Base-by-base conservation (phyloP, 2,797 vertebrate genomes). In the Philypnodon macrostomus region DNA sequence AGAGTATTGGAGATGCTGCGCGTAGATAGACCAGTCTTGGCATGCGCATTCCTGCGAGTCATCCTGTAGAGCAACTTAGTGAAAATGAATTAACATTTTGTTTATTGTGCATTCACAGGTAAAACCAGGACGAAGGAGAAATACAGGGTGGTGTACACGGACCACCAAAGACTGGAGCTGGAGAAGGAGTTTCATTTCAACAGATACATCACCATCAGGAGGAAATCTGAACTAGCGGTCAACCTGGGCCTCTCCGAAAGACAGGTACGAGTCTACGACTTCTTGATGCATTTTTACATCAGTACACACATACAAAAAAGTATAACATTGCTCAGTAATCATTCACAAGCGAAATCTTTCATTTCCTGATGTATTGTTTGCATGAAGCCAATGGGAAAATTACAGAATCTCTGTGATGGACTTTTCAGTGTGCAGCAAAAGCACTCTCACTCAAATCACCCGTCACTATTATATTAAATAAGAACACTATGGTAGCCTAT, bases 81-180 rank as follows among this genome's bases (percentile, higher is more conserved):
- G 0, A n/a, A 30, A 15, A 50, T 31, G 7, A 39, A 4, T 17
- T 14, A n/a, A 21, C 49, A 36, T 39, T 32, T 27, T 32, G 2
- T 50, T 37, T 38, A 11, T 35, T 33, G 2, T 19, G 54, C 14
- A 4, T 55, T 52, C 30, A 53, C 81, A 98, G 95, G 95, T 59
- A 98, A 98, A 91, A 97, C 95, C 59, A 93, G 95, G 76, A 98
- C 95, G 82, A 97, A 97, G 89, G 95, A 97, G 75, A 97, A 97
- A 75, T 97, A 98, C 85, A 89, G 93, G 52, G 93, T 97, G 18
- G 94, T 97, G 60, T 97, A 97, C 80, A 97, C 94, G 38, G 93
- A 97, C 57, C 95, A 96, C 15, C 95, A 98, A 85, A 90, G 94
- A 57, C 80, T 98, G 85, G 95, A 97, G 83, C 87, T 97, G 87